phyloP scores from a whole-genome alignment of 2,113 vertebrate species.

The Ellobius talpinus region DNA sequence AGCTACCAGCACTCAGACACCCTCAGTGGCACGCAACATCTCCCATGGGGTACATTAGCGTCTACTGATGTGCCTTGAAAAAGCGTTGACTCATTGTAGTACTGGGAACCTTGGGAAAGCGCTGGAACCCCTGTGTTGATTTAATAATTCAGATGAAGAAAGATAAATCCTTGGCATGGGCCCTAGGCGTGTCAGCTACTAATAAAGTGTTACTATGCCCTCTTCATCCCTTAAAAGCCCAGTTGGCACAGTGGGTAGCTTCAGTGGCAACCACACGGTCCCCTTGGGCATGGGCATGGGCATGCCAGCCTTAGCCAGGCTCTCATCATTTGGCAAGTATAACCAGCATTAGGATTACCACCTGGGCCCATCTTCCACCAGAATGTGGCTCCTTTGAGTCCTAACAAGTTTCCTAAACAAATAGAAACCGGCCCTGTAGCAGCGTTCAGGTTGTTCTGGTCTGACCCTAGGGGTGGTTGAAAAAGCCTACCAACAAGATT shows the following conservation, averaged over 20 bases:
- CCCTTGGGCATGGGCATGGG: background rate
- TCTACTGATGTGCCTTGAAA: background rate
- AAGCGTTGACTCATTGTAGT: background rate
- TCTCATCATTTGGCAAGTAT: background rate
- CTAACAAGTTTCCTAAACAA: background rate
- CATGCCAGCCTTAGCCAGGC: background rate
- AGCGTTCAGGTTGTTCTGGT: background rate
- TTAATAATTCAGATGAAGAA: constrained; percentile 32
- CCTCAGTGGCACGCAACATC: background rate
- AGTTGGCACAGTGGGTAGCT: background rate
- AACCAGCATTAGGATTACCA: background rate
- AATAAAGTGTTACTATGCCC: background rate
- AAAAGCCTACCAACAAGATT: background rate
- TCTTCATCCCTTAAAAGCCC: background rate
- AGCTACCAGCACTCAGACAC: background rate
- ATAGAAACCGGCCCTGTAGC: background rate
- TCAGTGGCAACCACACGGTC: background rate
- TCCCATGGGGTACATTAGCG: background rate
- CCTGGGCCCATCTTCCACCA: background rate
- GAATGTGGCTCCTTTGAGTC: background rate
- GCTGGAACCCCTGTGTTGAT: background rate
- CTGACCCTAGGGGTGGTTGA: background rate
- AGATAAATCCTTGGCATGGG: background rate
- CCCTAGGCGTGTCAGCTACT: background rate
- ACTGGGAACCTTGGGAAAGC: constrained; percentile 11